Conservation (phyloP, 2,888 invertebrate species). For the Dichetophora obliterata region DNA sequence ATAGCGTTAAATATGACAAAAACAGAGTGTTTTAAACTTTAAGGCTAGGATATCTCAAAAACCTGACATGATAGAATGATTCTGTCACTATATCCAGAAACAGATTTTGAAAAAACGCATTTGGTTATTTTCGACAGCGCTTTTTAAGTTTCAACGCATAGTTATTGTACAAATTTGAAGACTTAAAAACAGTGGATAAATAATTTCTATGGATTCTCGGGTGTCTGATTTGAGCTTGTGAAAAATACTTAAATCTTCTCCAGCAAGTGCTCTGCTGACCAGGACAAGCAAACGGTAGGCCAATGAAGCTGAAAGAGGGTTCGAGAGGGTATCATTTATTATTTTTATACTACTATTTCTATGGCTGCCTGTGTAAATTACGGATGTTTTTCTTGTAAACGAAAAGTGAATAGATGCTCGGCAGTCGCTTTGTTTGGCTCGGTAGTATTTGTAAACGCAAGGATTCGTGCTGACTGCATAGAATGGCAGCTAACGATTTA, state of each 20-base stretch:
- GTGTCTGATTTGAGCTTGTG: background rate
- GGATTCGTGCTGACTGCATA: background rate
- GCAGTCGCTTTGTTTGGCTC: too few species aligned
- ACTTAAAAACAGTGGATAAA: background rate
- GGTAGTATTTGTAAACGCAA: background rate
- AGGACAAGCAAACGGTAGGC: background rate
- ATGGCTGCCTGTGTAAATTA: background rate
- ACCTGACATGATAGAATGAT: too few species aligned
- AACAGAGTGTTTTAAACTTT: too few species aligned
- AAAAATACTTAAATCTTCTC: background rate
- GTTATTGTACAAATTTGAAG: too few species aligned
- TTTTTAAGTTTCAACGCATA: background rate
- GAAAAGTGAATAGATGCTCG: background rate
- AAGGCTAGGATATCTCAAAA: too few species aligned
- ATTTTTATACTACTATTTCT: background rate
- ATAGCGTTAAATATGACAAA: too few species aligned
- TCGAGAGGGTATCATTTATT: background rate
- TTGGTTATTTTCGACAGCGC: too few species aligned
- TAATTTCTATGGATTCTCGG: background rate
- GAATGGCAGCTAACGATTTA: slow-evolving; percentile 48
- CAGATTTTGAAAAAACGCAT: too few species aligned
- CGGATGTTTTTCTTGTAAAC: background rate
- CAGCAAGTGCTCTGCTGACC: slow-evolving; percentile 1
- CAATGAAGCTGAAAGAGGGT: background rate
- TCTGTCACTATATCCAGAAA: too few species aligned